Evolutionary conservation across 2,797 vertebrate species (phyloP).

Genomic region (Rhynchotus rufescens): DNA sequence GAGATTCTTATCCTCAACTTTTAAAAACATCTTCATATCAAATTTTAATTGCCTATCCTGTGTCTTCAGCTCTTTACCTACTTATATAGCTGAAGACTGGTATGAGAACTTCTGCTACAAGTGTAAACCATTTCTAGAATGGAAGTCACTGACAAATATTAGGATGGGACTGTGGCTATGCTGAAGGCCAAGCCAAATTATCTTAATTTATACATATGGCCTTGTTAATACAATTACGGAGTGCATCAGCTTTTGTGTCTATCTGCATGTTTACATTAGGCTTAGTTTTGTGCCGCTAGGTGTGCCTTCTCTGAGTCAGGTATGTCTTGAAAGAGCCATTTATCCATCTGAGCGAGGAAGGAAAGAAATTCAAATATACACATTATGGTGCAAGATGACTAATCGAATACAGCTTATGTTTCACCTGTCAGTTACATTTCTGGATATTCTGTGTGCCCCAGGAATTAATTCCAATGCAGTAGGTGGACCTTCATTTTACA

Average conservation of each 20-base stretch:
- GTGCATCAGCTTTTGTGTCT: background rate
- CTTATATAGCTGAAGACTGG: background rate
- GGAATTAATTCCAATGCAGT: constrained; percentile 45
- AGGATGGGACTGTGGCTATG: background rate
- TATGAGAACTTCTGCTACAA: background rate
- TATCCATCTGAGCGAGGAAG: background rate
- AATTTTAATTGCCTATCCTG: background rate
- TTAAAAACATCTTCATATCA: background rate
- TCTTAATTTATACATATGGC: background rate
- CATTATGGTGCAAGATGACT: constrained; percentile 10
- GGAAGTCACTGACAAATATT: background rate
- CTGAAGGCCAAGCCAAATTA: background rate
- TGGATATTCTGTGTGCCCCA: constrained; percentile 25
- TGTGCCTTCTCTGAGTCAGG: background rate
- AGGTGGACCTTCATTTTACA: background rate
- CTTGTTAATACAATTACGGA: background rate
- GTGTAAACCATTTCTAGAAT: background rate
- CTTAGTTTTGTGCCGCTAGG: background rate
- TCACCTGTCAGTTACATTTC: constrained; percentile 29
- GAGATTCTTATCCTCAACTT: background rate
- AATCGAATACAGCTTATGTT: background rate
- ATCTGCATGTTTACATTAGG: background rate
- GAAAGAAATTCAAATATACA: background rate
- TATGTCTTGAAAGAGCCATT: background rate
- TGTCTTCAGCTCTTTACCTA: background rate